Base-by-base conservation (phyloP, 92 coral and sea anemone species). In the Paragorgia papillata region DNA sequence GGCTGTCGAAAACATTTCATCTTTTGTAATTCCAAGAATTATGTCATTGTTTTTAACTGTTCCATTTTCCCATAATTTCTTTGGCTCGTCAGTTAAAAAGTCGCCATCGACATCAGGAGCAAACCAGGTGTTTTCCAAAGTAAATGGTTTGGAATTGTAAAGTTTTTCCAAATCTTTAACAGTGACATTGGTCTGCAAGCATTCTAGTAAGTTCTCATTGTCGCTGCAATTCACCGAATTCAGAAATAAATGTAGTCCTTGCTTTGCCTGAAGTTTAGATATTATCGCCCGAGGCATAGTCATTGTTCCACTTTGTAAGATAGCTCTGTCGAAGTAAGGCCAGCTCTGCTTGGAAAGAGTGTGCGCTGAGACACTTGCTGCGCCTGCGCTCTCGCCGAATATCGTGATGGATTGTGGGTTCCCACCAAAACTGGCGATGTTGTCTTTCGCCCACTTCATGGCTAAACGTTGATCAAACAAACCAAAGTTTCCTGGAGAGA, bases 401-500 rank as follows among this genome's bases (percentile, higher is more conserved):
- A 67, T 29, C 19, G 74, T 67, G 57, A 67, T 67, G 30, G 74
- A 29, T 17, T 67, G 34, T 67, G 74, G 74, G 53, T 67, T 46
- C 15, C 74, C 74, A 2, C 74, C 74, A 27, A 67, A 67, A 41
- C 12, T n/a, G 6, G 34, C 74, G 39, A 67, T 67, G 46, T 67
- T 67, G 27, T 67, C 74, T 28, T 67, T 67, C 17, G 43, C 74
- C 74, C 74, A 67, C n/a, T 67, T 67, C 74, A 67, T 44, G n/a
- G 74, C 74, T 48, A 67, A 27, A 67, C 74, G 74, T 25, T 67
- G 74, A 67, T 67, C 74, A 28, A 39, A 67, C 29, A 67, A 35
- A 35, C 74, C 74, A 49, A 67, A 35, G 37, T 67, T 67, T 39
- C 74, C 74, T 67, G 22, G 53, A 46, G 14, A 46, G 12, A 15